A percentile compares a stretch with the other conserved stretches of the same genome.
phyloP scores from a whole-genome alignment of 2,113 vertebrate species.

The Chionis minor region DNA sequence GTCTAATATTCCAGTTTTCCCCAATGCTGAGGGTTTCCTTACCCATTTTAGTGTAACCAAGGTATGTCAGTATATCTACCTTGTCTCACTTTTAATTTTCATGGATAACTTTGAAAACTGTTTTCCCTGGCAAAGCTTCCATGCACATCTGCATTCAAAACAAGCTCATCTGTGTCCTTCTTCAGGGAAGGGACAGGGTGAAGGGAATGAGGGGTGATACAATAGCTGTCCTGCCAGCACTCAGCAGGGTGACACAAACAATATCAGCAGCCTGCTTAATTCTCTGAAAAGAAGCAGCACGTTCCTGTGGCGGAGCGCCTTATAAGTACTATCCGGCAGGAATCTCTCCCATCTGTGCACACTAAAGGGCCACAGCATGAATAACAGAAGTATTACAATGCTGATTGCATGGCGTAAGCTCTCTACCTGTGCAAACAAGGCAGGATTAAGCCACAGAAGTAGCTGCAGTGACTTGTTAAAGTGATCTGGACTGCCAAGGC shows the following conservation, averaged over 20 bases:
- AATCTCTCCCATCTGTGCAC: conserved; percentile 8
- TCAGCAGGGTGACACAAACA: conserved; percentile 1
- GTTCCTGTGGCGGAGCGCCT: neutral
- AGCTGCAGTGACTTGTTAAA: neutral
- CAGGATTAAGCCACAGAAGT: neutral
- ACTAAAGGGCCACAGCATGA: conserved; percentile 18
- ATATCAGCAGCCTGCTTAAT: neutral
- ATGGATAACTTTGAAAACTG: neutral
- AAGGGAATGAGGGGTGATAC: neutral
- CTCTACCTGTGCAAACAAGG: neutral
- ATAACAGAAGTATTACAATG: neutral
- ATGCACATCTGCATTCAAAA: neutral
- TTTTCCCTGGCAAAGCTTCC: neutral
- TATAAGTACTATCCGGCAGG: neutral
- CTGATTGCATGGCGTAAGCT: neutral
- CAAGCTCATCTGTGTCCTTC: neutral
- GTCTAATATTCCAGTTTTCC: neutral
- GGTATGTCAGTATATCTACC: neutral
- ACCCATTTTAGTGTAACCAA: neutral
- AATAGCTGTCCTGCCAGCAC: neutral
- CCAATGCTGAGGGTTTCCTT: neutral
- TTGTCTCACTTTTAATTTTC: neutral
- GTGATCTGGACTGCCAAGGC: neutral
- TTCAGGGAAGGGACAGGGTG: neutral
- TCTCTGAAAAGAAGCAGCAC: neutral